Percentiles rank a stretch among this genome's conserved stretches.
Conservation (phyloP, 2,888 invertebrate genomes). For the Dusona sp. region DNA sequence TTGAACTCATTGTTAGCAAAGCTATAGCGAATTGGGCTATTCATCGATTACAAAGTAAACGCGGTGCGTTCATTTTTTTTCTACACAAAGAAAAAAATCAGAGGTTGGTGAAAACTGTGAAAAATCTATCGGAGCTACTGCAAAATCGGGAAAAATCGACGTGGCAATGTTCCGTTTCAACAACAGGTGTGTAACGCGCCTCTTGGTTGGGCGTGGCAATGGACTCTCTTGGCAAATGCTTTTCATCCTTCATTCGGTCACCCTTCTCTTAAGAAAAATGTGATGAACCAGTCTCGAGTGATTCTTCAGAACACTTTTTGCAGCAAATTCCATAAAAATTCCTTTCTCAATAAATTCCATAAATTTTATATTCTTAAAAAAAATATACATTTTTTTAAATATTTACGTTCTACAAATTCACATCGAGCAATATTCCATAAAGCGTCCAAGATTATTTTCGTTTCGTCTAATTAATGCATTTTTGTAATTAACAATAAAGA, state of each 20-base stretch:
- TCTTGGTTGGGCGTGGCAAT: conserved; percentile 69
- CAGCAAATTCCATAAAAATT: not conserved
- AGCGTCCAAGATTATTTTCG: not conserved
- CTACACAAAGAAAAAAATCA: conserved; percentile 4
- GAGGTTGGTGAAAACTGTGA: conserved; percentile 44
- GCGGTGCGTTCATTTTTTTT: conserved; percentile 2
- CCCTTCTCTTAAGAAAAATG: conserved; percentile 8
- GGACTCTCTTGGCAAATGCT: conserved; percentile 39
- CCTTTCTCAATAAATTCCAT: not conserved
- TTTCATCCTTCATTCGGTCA: conserved; percentile 32
- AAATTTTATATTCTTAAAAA: conserved; percentile 11
- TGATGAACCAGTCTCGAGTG: not conserved
- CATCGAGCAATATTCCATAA: not conserved
- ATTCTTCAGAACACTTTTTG: not conserved
- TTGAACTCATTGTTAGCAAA: conserved; percentile 60
- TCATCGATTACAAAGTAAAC: conserved; percentile 47
- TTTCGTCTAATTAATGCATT: not conserved
- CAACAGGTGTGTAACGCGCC: conserved; percentile 73
- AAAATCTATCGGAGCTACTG: conserved; percentile 52
- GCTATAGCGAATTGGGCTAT: conserved; percentile 62
- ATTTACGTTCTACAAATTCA: not conserved
- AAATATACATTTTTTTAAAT: not conserved
- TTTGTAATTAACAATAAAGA: not conserved
- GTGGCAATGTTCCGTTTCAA: conserved; percentile 45
- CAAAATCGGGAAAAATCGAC: conserved; percentile 23